Evolutionary conservation across 2,113 vertebrate species (phyloP).

Genomic region (Hiodon alosoides): DNA sequence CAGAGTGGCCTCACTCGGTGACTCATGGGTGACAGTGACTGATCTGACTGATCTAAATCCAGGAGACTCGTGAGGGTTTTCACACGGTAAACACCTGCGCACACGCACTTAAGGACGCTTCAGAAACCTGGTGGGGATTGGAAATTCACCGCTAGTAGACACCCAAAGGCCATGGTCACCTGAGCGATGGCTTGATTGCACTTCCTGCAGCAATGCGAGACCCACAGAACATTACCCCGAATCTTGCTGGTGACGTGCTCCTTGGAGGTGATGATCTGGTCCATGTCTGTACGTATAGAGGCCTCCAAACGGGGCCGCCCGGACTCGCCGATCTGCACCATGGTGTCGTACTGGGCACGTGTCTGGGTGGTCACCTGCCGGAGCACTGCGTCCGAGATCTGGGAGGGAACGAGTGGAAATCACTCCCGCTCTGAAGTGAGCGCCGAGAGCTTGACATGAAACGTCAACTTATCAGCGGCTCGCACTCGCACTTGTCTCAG

Average conservation of each 20-base stretch:
- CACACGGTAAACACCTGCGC: no score
- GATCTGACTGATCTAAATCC: no score
- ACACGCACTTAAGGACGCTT: no score
- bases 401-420: not conserved
- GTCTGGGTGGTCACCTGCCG: slow-evolving; percentile 76
- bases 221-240: slow-evolving; percentile 59
- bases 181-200: no score
- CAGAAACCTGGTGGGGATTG: no score
- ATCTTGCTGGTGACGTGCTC: slow-evolving; percentile 90
- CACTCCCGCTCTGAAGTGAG: not conserved
- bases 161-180: no score
- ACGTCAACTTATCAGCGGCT: not conserved
- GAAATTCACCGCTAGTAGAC: no score
- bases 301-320: slow-evolving; percentile 70
- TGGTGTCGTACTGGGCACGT: slow-evolving; percentile 56
- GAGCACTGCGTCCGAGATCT: slow-evolving; percentile 86
- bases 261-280: slow-evolving; percentile 94
- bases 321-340: slow-evolving; percentile 60
- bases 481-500: not conserved
- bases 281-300: slow-evolving; percentile 85
- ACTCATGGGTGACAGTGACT: no score
- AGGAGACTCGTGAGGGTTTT: no score
- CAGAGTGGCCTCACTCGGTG: no score
- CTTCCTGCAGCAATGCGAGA: no score
- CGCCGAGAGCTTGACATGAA: not conserved